Conservation (phyloP, 1,140 invertebrate genomes). For the Cydia splendana region DNA sequence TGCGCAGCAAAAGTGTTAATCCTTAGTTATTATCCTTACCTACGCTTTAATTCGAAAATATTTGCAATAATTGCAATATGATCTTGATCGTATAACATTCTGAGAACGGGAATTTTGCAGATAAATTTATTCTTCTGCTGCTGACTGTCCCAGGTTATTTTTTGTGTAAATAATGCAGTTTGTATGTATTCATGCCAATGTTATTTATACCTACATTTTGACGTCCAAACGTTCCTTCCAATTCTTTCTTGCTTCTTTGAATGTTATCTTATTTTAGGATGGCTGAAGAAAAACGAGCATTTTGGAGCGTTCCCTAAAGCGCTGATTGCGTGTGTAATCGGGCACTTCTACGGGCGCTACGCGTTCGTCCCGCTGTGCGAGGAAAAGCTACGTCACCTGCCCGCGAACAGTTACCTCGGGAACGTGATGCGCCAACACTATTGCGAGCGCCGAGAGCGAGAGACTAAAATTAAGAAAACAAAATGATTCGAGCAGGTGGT, state of each 20-base stretch:
- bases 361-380: slow-evolving; percentile 56
- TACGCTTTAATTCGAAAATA: too few relatives aligned
- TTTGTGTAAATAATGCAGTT: background rate
- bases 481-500: background rate
- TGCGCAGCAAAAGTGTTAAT: too few relatives aligned
- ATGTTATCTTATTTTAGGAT: slow-evolving; percentile 70
- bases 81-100: too few relatives aligned
- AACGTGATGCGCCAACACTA: slow-evolving; percentile 60
- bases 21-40: too few relatives aligned
- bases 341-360: slow-evolving; percentile 56
- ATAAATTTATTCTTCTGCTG: too few relatives aligned
- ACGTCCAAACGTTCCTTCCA: slow-evolving; percentile 46
- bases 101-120: too few relatives aligned
- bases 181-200: background rate
- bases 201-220: slow-evolving; percentile 18
- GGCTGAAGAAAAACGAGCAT: slow-evolving; percentile 53
- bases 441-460: background rate
- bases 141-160: background rate
- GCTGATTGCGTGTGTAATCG: slow-evolving; percentile 49
- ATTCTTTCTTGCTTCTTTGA: slow-evolving; percentile 72
- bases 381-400: slow-evolving; percentile 52
- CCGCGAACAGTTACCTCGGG: slow-evolving; percentile 56
- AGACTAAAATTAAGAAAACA: slow-evolving; percentile 35
- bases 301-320: slow-evolving; percentile 65
- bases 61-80: too few relatives aligned